Evolutionary conservation across 2,888 invertebrate genomes (phyloP), one percentile per base, ranked within the genome.

Genomic region (Tinea trinotella): DNA sequence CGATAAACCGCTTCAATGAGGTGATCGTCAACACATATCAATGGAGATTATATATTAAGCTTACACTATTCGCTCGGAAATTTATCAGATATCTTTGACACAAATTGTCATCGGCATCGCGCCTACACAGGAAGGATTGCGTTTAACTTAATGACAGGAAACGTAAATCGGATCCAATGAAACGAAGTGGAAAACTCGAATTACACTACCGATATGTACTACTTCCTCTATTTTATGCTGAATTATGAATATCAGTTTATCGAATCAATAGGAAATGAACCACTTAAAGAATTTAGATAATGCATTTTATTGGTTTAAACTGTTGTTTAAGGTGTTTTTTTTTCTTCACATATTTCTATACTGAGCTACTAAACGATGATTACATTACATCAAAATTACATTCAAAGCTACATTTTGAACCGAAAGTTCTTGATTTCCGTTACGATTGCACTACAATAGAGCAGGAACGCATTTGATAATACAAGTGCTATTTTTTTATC

Each of bases 71-170:
- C 6, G 17, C 44, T 46, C 7, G 19, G 2, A 46, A 18, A 15
- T 12, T 50, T 50, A 50, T 50, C 50, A 24, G 50, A 50, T 50
- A 19, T 48, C 15, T 24, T 12, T 24, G 50, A 50, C 50, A 24
- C 20, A 50, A 24, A 50, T 50, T 50, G 50, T 50, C 50, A 50
- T 24, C 24, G 24, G 1, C 20, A 5, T 50, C 24, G 24, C 50
- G 24, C 50, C 24, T 24, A 2, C 24, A 24, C 50, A 3, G 50
- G 50, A 50, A 24, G 24, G 50, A 22, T 50, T 50, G 50, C 24
- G 24, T 46, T 46, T 19, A 19, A 46, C 18, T 46, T 46, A 46
- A 46, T 46, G 46, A 46, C 46, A 19, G 46, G 46, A 46, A 46
- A 19, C 19, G 19, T 19, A 18, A 46, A 46, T 46, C 46, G 3